These are phyloP conservation scores for Hydrolagus colliei DNA, from an alignment of 2,797 vertebrate species.

Conservation along the genomic window DNA sequence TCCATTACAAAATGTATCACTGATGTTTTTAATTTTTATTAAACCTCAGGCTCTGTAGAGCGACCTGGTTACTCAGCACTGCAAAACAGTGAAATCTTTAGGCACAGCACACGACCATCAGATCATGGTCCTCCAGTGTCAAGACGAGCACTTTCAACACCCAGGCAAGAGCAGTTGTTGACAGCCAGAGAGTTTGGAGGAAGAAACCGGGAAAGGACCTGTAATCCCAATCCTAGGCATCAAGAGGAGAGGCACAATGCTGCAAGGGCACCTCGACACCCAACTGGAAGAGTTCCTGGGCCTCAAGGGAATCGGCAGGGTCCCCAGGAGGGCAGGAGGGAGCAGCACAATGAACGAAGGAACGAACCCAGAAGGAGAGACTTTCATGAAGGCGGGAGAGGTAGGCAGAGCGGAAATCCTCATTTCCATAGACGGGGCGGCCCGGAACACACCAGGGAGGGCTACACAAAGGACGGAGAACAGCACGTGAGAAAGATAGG, in stretches of 20 bases:
- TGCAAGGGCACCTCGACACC: slow-evolving; percentile 34
- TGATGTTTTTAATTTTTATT: background rate
- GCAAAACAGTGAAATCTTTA: slow-evolving; percentile 40
- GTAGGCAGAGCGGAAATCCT: slow-evolving; percentile 18
- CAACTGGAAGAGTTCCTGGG: slow-evolving; percentile 39
- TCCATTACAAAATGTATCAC: background rate
- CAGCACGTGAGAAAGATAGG: slow-evolving; percentile 54
- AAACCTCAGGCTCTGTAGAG: slow-evolving; percentile 6
- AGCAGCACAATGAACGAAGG: slow-evolving; percentile 38
- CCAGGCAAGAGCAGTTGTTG: background rate
- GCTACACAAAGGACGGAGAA: slow-evolving; percentile 32
- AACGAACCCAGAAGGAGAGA: slow-evolving; percentile 39
- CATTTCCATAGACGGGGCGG: background rate
- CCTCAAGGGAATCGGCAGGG: slow-evolving; percentile 35
- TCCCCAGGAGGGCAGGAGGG: slow-evolving; percentile 32
- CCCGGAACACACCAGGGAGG: slow-evolving; percentile 23
- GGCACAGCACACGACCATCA: slow-evolving; percentile 36
- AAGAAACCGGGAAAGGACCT: slow-evolving; percentile 35
- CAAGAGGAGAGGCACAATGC: slow-evolving; percentile 39
- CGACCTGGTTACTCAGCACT: slow-evolving; percentile 20
- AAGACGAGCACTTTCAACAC: slow-evolving; percentile 16
- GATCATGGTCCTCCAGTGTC: slow-evolving; percentile 32
- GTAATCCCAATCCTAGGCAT: slow-evolving; percentile 33
- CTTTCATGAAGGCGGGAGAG: slow-evolving; percentile 41
- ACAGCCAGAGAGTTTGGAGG: background rate